Percentiles rank a stretch among this genome's conserved stretches.
Conservation (phyloP, 2,888 invertebrate genomes). For the Pegoplata infirma region DNA sequence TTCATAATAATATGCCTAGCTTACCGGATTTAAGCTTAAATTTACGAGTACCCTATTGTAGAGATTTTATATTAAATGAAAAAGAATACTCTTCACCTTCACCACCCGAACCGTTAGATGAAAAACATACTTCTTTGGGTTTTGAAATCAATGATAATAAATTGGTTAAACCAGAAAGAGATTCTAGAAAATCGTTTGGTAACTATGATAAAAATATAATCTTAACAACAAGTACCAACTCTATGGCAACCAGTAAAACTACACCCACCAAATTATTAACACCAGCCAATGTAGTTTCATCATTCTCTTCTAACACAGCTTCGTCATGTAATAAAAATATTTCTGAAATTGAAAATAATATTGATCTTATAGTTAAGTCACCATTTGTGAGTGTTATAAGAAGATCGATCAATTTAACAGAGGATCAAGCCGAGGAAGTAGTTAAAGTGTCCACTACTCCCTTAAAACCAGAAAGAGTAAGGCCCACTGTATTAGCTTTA, state of each 20-base stretch:
- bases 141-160: conserved; percentile 77
- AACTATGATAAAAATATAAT: conserved; percentile 69
- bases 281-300: conserved; percentile 50
- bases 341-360: conserved; percentile 75
- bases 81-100: conserved; percentile 51
- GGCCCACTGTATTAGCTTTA: conserved; percentile 67
- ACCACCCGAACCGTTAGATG: conserved; percentile 53
- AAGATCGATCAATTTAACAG: conserved; percentile 68
- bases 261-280: conserved; percentile 52
- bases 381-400: conserved; percentile 75
- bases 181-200: conserved; percentile 41
- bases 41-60: conserved; percentile 69
- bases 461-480: conserved; percentile 39
- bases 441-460: conserved; percentile 3
- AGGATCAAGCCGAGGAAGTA: conserved; percentile 53
- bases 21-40: conserved; percentile 75
- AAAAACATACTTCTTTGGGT: conserved; percentile 71
- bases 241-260: conserved; percentile 9
- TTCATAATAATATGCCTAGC: conserved; percentile 75
- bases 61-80: conserved; percentile 61
- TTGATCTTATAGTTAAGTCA: conserved; percentile 75
- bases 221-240: conserved; percentile 61
- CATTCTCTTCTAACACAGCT: conserved; percentile 44
- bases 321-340: conserved; percentile 67
- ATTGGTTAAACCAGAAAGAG: conserved; percentile 66